Conservation (phyloP, 2,888 invertebrate genomes). For the Sphaerophoria rueppellii region DNA sequence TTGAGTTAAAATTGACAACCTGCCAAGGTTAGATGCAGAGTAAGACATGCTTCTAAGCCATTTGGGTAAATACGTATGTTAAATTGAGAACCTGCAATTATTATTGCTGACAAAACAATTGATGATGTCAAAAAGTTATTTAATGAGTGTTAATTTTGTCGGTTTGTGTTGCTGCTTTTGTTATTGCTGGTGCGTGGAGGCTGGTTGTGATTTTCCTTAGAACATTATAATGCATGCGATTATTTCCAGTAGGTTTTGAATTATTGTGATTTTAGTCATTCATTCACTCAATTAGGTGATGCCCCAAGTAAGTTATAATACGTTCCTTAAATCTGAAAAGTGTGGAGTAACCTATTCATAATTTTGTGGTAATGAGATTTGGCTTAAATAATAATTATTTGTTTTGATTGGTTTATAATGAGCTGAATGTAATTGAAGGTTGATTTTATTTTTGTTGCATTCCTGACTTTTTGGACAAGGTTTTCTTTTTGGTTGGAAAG, state of each 20-base stretch:
- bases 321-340: no score
- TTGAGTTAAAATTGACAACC: constrained; percentile 28
- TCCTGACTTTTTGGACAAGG: neutral
- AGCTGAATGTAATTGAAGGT: neutral
- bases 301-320: neutral
- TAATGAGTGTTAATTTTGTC: constrained; percentile 63
- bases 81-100: constrained; percentile 26
- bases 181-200: constrained; percentile 19
- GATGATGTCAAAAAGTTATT: constrained; percentile 66
- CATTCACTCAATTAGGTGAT: constrained; percentile 15
- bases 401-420: constrained; percentile 21
- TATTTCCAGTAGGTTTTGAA: constrained; percentile 30
- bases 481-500: neutral
- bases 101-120: constrained; percentile 28
- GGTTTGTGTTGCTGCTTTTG: constrained; percentile 18
- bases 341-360: constrained; percentile 13
- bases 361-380: neutral
- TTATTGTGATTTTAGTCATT: neutral
- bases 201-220: neutral
- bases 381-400: constrained; percentile 16
- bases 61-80: constrained; percentile 15
- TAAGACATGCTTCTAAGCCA: constrained; percentile 24
- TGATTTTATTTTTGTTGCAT: neutral
- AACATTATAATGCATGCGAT: constrained; percentile 22
- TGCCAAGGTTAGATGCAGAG: constrained; percentile 45